Evolutionary conservation across 2,888 invertebrate species (phyloP).

Genomic region (Tetrapedia diversipes): DNA sequence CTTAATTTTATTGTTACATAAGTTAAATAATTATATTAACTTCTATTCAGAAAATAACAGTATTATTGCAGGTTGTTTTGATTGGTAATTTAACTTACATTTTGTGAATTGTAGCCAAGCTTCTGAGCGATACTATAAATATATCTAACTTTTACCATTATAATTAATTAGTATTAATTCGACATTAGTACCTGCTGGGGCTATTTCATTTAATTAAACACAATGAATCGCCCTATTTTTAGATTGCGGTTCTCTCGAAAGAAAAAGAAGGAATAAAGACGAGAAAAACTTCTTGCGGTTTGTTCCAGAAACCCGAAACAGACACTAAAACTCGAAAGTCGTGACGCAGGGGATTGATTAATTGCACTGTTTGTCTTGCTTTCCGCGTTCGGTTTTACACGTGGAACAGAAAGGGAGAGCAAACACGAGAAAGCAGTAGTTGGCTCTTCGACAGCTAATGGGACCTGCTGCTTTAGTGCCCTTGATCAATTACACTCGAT

Average conservation of each 20-base stretch:
- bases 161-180: neutral
- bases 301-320: neutral
- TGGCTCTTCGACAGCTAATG: slow-evolving; percentile 48
- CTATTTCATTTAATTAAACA: neutral
- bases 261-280: too few species aligned
- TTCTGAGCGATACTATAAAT: too few species aligned
- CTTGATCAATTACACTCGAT: slow-evolving; percentile 58
- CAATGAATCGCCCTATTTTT: neutral
- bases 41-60: too few species aligned
- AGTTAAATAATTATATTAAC: too few species aligned
- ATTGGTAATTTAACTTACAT: too few species aligned
- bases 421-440: slow-evolving; percentile 35
- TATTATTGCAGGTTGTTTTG: too few species aligned
- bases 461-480: slow-evolving; percentile 40
- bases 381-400: slow-evolving; percentile 9
- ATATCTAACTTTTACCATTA: too few species aligned
- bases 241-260: neutral
- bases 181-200: neutral
- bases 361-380: slow-evolving; percentile 36
- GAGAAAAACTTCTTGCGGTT: neutral
- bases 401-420: slow-evolving; percentile 22
- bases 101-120: too few species aligned
- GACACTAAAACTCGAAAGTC: neutral
- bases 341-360: slow-evolving; percentile 29
- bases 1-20: too few species aligned